Conservation (phyloP, 2,113 vertebrate species). For the Varanus salvator region DNA sequence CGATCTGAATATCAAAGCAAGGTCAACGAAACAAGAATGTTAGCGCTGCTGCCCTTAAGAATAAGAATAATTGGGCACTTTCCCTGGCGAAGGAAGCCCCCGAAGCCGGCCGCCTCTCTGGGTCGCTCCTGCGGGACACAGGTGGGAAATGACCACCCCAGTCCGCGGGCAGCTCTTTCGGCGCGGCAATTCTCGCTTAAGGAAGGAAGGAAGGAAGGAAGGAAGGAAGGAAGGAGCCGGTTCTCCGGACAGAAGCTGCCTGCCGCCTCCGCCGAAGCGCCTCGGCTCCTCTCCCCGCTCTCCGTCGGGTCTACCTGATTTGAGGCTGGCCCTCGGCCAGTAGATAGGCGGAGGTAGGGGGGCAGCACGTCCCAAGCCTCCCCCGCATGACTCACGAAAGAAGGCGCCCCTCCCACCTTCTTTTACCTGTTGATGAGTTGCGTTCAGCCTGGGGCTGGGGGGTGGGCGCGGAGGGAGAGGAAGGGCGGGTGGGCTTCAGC, state of each 20-base stretch:
- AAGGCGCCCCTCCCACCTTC: no score
- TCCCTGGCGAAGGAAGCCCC: not conserved
- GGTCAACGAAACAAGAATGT: constrained; percentile 55
- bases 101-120: not conserved
- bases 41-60: no score
- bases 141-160: not conserved
- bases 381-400: not conserved
- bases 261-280: not conserved
- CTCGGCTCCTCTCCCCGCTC: no score
- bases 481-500: not conserved
- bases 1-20: constrained; percentile 28
- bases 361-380: not conserved
- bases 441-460: not conserved
- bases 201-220: not conserved
- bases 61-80: not conserved
- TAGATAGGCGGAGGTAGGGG: not conserved
- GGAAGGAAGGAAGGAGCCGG: not conserved
- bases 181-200: not conserved
- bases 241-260: not conserved
- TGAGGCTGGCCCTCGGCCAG: not conserved
- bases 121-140: not conserved
- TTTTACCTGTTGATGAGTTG: not conserved
- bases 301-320: not conserved
- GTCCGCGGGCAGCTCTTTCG: not conserved
- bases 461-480: not conserved